A percentile compares a stretch with the other conserved stretches of the same genome.
These are phyloP conservation scores for Enteromius afrohamiltoni DNA, from an alignment of 2,797 vertebrate species.

Conservation along the genomic window DNA sequence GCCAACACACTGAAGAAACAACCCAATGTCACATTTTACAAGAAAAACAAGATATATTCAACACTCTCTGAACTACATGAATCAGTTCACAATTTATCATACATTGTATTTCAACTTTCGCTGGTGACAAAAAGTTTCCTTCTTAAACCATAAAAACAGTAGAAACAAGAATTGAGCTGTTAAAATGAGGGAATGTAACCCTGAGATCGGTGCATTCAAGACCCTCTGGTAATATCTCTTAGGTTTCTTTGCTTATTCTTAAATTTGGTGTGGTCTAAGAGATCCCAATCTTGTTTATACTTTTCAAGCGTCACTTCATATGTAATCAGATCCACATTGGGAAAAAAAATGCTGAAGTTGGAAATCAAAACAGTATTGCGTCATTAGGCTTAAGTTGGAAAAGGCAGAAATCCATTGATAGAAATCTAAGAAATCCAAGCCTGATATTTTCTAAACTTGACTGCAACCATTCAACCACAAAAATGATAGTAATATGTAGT, in stretches of 20 bases:
- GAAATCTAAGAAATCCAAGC: not conserved
- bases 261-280: conserved; percentile 58
- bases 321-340: conserved; percentile 2
- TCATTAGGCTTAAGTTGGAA: not conserved
- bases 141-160: conserved; percentile 10
- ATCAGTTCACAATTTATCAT: not conserved
- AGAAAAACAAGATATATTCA: conserved; percentile 1
- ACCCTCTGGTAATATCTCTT: conserved; percentile 52
- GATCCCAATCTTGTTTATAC: conserved; percentile 34
- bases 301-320: not conserved
- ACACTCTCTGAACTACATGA: not conserved
- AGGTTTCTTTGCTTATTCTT: conserved; percentile 53
- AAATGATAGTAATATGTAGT: not conserved
- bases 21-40: conserved; percentile 50
- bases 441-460: not conserved
- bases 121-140: not conserved
- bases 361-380: not conserved
- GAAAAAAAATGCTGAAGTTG: not conserved
- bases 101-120: not conserved
- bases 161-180: conserved; percentile 23
- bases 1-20: conserved; percentile 29
- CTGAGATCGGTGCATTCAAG: conserved; percentile 59
- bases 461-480: not conserved
- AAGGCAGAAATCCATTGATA: not conserved
- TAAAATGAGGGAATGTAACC: conserved; percentile 50